Evolutionary conservation across 2,113 vertebrate species (phyloP), one percentile per base, ranked within the genome.

Genomic region (Corydoras maculifer): DNA sequence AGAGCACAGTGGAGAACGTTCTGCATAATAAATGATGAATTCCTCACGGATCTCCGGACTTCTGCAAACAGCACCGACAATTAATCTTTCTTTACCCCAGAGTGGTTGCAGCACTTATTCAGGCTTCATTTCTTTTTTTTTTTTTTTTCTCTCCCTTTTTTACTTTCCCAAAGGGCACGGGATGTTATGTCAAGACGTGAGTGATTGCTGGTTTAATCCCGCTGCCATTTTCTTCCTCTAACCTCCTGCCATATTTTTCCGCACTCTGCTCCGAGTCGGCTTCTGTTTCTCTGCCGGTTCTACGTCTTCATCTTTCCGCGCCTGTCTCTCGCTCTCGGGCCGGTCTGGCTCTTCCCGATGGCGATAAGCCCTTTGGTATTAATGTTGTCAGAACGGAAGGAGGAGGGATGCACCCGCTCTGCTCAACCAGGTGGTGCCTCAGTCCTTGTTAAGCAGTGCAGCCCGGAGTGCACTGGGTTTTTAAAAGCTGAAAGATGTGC

Each of bases 371-470:
- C 65, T 51, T 58, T 72, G 69, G 69, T 63, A 68, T 72, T 76
- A 58, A 58, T 58, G 64, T 68, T 67, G 69, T 62, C 75, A 72
- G 60, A 72, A 68, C 32, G 50, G 64, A 74, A 62, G 29, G 65
- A 35, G 75, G 62, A 58, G 50, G 58, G 54, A 71, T 49, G 48
- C 11, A 18, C 25, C 50, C 63, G 59, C 50, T 54, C 57, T 50
- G 48, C 69, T 62, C 58, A 60, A 51, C 71, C 76, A 80, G 72
- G 79, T 85, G 82, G 75, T 76, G 81, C 62, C 63, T 79, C 64
- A 74, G 58, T 69, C 58, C 70, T 70, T 61, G 58, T 66, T 75
- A 79, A 79, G 80, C 78, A 55, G 75, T 66, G 64, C 50, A 62
- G 65, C 49, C 15, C 60, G 9, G 58, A 62, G 65, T 62, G 59